These are phyloP conservation scores for Virgularia gustaviana DNA, from an alignment of 92 coral and sea anemone species.

Conservation along the genomic window DNA sequence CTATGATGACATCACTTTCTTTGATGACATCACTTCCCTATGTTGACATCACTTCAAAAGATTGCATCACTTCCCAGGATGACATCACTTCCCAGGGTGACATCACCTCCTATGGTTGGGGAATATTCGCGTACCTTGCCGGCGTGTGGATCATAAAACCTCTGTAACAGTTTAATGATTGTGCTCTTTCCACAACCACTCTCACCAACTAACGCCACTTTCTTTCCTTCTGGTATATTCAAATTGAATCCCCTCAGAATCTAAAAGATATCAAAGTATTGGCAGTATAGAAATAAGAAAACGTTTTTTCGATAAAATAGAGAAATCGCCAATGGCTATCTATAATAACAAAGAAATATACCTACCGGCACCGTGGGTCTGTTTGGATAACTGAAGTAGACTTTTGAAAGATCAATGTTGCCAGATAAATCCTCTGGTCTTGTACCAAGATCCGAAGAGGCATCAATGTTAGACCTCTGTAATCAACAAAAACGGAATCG, in stretches of 20 bases:
- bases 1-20: too few species aligned
- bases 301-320: too few species aligned
- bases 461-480: constrained; percentile 68
- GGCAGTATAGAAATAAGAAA: too few species aligned
- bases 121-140: constrained; percentile 58
- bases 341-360: too few species aligned
- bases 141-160: constrained; percentile 62
- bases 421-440: constrained; percentile 63
- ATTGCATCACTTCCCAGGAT: too few species aligned
- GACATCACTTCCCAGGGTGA: too few species aligned
- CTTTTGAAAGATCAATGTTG: constrained; percentile 51
- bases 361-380: constrained; percentile 66
- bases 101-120: too few species aligned
- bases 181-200: constrained; percentile 86
- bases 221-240: constrained; percentile 52
- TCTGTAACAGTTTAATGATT: constrained; percentile 61
- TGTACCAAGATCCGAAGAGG: constrained; percentile 68
- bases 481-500: neutral
- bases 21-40: too few species aligned
- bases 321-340: too few species aligned
- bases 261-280: too few species aligned
- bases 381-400: constrained; percentile 70
- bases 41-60: too few species aligned
- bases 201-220: constrained; percentile 76
- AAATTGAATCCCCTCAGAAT: constrained; percentile 56